Evolutionary conservation across 2,888 invertebrate genomes (phyloP).

Genomic region (Helicoverpa assulta): DNA sequence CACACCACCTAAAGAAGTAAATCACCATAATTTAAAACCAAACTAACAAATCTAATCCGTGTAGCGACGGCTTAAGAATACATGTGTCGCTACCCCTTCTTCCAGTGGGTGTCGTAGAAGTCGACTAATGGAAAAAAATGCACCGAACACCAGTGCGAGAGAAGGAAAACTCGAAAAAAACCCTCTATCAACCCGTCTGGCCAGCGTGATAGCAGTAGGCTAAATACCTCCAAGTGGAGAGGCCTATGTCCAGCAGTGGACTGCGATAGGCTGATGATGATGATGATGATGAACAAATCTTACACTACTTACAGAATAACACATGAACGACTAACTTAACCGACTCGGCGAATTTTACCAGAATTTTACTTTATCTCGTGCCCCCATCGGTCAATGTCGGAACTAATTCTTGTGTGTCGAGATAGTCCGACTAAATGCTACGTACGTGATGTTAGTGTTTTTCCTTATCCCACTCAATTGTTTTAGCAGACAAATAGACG

Average conservation of each 20-base stretch:
- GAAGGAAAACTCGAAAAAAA: no score
- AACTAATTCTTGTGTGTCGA: slow-evolving; percentile 60
- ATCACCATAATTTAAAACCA: background rate
- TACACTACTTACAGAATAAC: slow-evolving; percentile 42
- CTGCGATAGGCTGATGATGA: no score
- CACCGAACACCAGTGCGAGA: no score
- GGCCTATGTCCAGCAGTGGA: no score
- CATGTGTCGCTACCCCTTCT: no score
- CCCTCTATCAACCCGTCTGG: no score
- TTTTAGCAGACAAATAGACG: slow-evolving; percentile 82
- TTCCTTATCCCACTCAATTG: slow-evolving; percentile 74
- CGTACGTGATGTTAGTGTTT: slow-evolving; percentile 71
- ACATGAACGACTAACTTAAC: slow-evolving; percentile 43
- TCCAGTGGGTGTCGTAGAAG: no score
- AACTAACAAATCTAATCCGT: slow-evolving; percentile 10
- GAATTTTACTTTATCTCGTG: slow-evolving; percentile 46
- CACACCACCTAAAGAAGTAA: background rate
- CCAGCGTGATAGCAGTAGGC: no score
- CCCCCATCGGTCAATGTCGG: slow-evolving; percentile 62
- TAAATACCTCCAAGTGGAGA: no score
- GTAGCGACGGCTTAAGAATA: no score
- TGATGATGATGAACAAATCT: no score
- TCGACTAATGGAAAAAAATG: no score
- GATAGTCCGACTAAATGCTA: slow-evolving; percentile 57
- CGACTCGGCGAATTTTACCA: slow-evolving; percentile 24